Percentiles rank a stretch among this genome's conserved stretches.
These are phyloP conservation scores for Neotoma lepida DNA, from an alignment of 2,113 vertebrate species.

Conservation along the genomic window DNA sequence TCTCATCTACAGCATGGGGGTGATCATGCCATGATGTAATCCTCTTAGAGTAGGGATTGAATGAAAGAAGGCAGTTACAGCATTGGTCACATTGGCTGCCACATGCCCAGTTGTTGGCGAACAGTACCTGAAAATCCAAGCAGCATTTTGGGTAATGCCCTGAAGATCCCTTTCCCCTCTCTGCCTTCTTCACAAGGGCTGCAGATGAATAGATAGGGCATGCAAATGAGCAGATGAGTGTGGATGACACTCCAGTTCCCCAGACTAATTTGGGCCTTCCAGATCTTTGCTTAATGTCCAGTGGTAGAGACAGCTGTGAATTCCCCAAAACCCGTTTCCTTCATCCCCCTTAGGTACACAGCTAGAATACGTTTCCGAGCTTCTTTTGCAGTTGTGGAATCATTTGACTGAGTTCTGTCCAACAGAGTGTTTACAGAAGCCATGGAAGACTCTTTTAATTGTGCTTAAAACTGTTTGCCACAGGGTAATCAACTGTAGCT, in stretches of 20 bases:
- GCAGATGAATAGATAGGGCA: neutral
- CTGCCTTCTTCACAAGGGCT: neutral
- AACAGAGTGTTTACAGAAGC: neutral
- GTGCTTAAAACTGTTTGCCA: no score
- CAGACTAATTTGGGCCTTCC: neutral
- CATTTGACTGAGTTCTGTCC: neutral
- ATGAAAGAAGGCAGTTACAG: neutral
- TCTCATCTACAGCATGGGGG: neutral
- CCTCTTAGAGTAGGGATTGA: neutral
- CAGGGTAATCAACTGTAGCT: neutral
- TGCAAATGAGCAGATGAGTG: neutral
- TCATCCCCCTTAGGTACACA: no score
- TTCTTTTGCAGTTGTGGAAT: neutral
- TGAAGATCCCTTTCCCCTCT: neutral
- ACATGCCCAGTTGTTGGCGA: neutral
- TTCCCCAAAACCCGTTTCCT: neutral
- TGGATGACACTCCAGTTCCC: neutral
- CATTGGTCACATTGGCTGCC: neutral
- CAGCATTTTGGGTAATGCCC: neutral
- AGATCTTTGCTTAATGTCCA: neutral
- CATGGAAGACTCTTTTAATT: neutral
- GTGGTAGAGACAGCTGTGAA: neutral
- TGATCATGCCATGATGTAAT: neutral
- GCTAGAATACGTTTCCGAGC: neutral
- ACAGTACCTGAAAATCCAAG: neutral